phyloP scores from a whole-genome alignment of 2,888 invertebrate species.

The Schizaphis graminum region DNA sequence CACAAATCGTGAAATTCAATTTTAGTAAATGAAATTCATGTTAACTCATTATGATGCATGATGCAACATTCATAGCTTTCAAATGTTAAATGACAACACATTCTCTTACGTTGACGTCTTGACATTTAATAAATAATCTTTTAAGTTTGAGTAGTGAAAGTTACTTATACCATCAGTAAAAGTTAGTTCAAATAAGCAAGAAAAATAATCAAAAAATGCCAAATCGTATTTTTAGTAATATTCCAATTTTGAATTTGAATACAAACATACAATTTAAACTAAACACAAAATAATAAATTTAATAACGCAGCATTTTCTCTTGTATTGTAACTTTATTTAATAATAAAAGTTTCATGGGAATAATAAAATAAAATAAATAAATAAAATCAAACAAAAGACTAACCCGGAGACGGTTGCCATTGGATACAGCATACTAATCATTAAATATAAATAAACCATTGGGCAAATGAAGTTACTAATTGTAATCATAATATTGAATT shows the following conservation, averaged over 20 bases:
- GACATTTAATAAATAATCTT: conserved; percentile 36
- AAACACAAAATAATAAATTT: conserved; percentile 57
- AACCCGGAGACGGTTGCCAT: conserved; percentile 23
- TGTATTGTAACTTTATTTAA: conserved; percentile 47
- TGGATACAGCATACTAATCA: conserved; percentile 39
- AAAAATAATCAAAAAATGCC: conserved; percentile 1
- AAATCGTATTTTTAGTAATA: neutral
- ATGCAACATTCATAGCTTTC: conserved; percentile 40
- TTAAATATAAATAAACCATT: conserved; percentile 34
- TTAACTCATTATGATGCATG: conserved; percentile 20
- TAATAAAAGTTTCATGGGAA: conserved; percentile 57
- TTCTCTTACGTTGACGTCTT: conserved; percentile 2
- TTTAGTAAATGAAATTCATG: conserved; percentile 13
- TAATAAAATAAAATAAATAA: conserved; percentile 37
- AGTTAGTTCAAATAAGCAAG: neutral
- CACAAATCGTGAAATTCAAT: conserved; percentile 17
- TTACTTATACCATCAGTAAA: neutral
- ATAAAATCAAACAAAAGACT: conserved; percentile 41
- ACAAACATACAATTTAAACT: conserved; percentile 24
- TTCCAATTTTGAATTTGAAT: conserved; percentile 24
- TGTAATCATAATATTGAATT: neutral
- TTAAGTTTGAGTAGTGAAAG: conserved; percentile 32
- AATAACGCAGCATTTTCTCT: conserved; percentile 34
- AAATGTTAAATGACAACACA: conserved; percentile 44
- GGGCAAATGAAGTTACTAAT: neutral